Evolutionary conservation across 2,113 vertebrate genomes (phyloP).

Genomic region (Eretmochelys imbricata): DNA sequence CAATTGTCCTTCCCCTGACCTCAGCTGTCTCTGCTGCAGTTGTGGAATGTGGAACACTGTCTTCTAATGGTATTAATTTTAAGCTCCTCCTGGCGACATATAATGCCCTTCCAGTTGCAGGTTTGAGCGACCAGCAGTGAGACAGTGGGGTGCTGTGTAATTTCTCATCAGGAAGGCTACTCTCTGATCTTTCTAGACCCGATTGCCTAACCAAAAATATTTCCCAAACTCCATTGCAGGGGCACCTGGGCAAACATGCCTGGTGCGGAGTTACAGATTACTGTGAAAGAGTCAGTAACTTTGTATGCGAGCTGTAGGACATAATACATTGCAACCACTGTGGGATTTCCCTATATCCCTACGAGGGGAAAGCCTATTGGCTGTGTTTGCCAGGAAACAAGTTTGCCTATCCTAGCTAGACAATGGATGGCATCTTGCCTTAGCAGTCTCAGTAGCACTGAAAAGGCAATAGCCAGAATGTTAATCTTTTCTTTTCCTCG

Average conservation of each 20-base stretch:
- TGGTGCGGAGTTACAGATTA: background rate
- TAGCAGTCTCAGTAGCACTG: background rate
- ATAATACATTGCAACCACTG: background rate
- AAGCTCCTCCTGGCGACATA: accelerated
- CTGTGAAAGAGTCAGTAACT: background rate
- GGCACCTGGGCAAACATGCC: background rate
- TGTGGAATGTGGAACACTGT: accelerated
- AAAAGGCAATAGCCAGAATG: accelerated
- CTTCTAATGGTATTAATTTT: accelerated
- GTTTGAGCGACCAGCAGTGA: background rate
- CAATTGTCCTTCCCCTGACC: background rate
- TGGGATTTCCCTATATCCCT: background rate
- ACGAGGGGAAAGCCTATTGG: background rate
- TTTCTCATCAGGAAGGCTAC: background rate
- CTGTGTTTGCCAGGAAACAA: accelerated
- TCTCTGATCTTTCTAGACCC: background rate
- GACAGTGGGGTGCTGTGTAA: background rate
- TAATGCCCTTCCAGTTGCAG: background rate
- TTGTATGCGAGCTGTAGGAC: background rate
- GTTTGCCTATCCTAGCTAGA: background rate
- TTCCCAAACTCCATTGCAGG: background rate
- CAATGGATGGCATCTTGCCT: background rate
- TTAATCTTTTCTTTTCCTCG: background rate
- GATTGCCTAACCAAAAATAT: background rate
- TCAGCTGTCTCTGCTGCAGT: accelerated